Evolutionary conservation across 1,140 invertebrate genomes (phyloP), one percentile per base, ranked within the genome.

Genomic region (Zaprionus vittiger): DNA sequence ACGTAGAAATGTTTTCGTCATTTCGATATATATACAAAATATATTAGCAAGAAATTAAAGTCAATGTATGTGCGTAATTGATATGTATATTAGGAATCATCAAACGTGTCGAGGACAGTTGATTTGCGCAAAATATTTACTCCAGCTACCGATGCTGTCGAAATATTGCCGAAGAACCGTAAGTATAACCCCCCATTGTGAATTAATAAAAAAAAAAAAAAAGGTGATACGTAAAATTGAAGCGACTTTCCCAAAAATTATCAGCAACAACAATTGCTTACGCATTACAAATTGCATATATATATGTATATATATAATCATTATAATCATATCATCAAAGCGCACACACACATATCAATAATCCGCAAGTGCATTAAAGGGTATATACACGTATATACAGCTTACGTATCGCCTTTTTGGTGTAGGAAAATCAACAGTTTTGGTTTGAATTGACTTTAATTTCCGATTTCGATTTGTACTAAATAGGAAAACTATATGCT

Each of bases 81-180:
- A 44, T 67, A 59, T 65, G 75, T 55, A 57, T 61, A 62, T 70
- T 91, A 94, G 94, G 94, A 94, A 80, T 34, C 77, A 11, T 64
- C 67, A 73, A 92, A 93, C 61, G 82, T 92, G 55, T 89, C 91
- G 37, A 94, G 94, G 80, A 94, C 94, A 68, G 95, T 97, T 80
- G 96, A 97, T 91, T 94, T 97, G 81, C 96, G 97, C 91, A 97
- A 97, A 93, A 95, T 97, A 83, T 96, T 98, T 91, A 97, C 96
- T 4, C 97, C 97, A 41, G 96, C 97, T 17, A 94, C 95, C 12
- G 96, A 97, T 94, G 94, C 95, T 65, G 95, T 95, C 62, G 95
- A 96, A 86, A 93, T 95, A 72, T 93, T 95, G 69, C 95, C 95
- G 7, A 95, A 95, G 93, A 95, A 95, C 79, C 94, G 95, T 94